A percentile compares a stretch with the other conserved stretches of the same genome.
These are phyloP conservation scores for Poeciliopsis prolifica DNA, from an alignment of 2,113 vertebrate genomes.

Conservation along the genomic window DNA sequence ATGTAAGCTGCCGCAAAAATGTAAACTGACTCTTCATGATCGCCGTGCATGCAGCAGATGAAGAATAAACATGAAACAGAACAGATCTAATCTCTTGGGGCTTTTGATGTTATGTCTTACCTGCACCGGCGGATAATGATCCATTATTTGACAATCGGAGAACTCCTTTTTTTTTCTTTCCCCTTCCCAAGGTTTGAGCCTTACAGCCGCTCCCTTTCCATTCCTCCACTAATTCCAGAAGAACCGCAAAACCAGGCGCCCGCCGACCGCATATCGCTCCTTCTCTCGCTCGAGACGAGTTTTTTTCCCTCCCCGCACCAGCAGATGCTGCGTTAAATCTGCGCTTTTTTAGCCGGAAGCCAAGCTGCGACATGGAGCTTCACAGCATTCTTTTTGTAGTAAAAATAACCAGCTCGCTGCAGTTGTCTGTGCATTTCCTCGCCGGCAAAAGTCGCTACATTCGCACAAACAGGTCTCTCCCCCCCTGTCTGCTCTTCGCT, in stretches of 20 bases:
- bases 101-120: slow-evolving; percentile 41
- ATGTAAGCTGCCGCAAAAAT: neutral
- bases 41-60: neutral
- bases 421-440: slow-evolving; percentile 41
- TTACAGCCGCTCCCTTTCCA: slow-evolving; percentile 66
- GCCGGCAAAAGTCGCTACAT: slow-evolving; percentile 33
- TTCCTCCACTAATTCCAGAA: slow-evolving; percentile 70
- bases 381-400: slow-evolving; percentile 58
- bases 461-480: slow-evolving; percentile 23
- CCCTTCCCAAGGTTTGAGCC: slow-evolving; percentile 29
- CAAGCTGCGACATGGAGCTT: slow-evolving; percentile 47
- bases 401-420: slow-evolving; percentile 49
- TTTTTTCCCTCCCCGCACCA: slow-evolving; percentile 2
- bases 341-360: slow-evolving; percentile 33
- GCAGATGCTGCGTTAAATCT: slow-evolving; percentile 41
- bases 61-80: neutral
- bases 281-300: slow-evolving; percentile 28
- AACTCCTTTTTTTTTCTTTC: slow-evolving; percentile 4
- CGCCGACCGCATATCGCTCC: slow-evolving; percentile 53
- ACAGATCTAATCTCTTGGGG: neutral
- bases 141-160: slow-evolving; percentile 50
- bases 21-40: neutral
- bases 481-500: slow-evolving; percentile 18
- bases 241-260: slow-evolving; percentile 50
- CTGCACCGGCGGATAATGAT: slow-evolving; percentile 53